Evolutionary conservation across 37 sponge, comb jelly and placozoan genomes (phyloP).

Genomic region (Haliclona indistincta): DNA sequence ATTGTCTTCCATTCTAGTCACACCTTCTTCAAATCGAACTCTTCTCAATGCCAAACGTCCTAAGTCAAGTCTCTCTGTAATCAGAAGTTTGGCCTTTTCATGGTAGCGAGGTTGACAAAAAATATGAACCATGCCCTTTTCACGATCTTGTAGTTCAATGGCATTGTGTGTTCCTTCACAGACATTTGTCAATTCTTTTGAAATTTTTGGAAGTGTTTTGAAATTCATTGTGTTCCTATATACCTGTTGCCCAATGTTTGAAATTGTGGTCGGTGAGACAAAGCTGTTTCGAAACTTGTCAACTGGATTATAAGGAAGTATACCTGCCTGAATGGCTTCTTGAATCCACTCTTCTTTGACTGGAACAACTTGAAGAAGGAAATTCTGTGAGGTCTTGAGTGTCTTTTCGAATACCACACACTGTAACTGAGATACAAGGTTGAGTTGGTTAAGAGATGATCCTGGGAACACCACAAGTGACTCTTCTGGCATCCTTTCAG

Average conservation of each 20-base stretch:
- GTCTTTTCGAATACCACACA: conserved; percentile 66
- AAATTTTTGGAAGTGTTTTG: not conserved
- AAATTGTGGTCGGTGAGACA: conserved; percentile 23
- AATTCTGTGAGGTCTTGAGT: conserved; percentile 63
- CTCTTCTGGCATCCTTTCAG: conserved; percentile 11
- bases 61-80: not conserved
- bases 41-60: conserved; percentile 16
- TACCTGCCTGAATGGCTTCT: conserved; percentile 47
- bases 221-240: not conserved
- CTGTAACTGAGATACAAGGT: conserved; percentile 21
- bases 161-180: not conserved
- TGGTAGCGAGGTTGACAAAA: conserved; percentile 12
- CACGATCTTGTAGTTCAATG: not conserved
- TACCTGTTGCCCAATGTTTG: conserved; percentile 16
- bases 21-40: conserved; percentile 18
- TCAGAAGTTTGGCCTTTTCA: not conserved
- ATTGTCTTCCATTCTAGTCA: conserved; percentile 32
- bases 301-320: conserved; percentile 27
- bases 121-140: conserved; percentile 21
- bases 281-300: conserved; percentile 9
- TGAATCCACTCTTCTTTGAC: conserved; percentile 71
- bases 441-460: conserved; percentile 41
- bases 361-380: conserved; percentile 52
- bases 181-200: not conserved
- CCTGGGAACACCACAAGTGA: conserved; percentile 49